These are phyloP conservation scores for Tragelaphus oryx DNA, from an alignment of 2,797 vertebrate species.

Conservation along the genomic window DNA sequence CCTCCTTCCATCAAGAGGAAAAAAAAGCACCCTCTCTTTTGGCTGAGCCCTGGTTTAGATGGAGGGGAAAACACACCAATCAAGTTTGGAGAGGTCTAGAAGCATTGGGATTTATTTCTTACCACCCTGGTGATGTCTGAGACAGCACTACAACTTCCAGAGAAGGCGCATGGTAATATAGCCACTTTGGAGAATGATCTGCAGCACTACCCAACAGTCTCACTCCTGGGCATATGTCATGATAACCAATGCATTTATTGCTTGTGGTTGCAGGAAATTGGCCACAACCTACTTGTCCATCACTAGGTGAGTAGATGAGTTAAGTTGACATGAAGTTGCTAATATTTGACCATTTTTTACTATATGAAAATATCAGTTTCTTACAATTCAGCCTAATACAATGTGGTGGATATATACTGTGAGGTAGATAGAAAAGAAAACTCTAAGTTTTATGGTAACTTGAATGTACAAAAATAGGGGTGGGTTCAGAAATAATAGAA, in stretches of 20 bases:
- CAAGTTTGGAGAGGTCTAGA: background rate
- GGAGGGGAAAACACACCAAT: background rate
- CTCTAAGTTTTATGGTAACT: background rate
- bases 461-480: background rate
- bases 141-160: background rate
- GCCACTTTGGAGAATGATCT: background rate
- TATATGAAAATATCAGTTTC: background rate
- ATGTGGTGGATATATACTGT: background rate
- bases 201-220: background rate
- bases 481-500: background rate
- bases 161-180: background rate
- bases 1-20: background rate
- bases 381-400: background rate
- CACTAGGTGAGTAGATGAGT: background rate
- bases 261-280: background rate
- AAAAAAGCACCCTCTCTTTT: background rate
- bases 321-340: background rate
- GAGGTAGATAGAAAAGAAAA: background rate
- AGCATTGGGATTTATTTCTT: background rate
- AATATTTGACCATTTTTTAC: background rate
- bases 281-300: background rate
- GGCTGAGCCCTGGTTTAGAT: background rate
- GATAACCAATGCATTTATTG: background rate
- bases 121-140: background rate
- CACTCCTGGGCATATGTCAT: background rate